Evolutionary conservation across 1,140 invertebrate species (phyloP), one percentile per base, ranked within the genome.

Genomic region (Akabosia matsudoensis): DNA sequence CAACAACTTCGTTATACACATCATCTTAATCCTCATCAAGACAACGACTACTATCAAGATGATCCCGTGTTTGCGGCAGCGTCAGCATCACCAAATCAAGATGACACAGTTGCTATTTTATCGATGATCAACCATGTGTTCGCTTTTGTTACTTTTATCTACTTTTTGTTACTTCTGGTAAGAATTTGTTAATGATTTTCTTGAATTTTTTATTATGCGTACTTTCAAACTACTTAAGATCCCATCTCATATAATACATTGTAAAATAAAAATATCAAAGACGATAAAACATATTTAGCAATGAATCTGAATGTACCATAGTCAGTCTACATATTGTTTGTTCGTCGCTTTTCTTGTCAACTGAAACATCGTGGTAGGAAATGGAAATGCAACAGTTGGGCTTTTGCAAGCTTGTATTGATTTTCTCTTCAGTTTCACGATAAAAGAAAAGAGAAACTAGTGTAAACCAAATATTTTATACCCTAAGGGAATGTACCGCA

Each of bases 61-160:
- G 37, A 45, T 10, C 37, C 37, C 18, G 37, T 45, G 18, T 7
- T 18, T 18, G 37, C 7, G 18, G 37, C 37, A 45, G 7, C 18
- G 37, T 10, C 37, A 45, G 37, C 7, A 45, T 7, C 37, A 45
- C 37, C 37, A 45, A 18, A 45, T 56, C 22, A 4, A 56, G 10
- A 4, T 30, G 61, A 67, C 2, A n/a, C 3, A 7, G 61, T 30
- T 31, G 22, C n/a, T 3, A 67, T 2, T 67, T 30, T 67, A 14
- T 31, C 7, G 10, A 67, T 67, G 61, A 67, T 67, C 61, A 67
- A 67, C 61, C 61, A 67, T 67, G 61, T 67, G 61, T 67, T 67
- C 61, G 61, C 61, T n/a, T 3, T 67, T 22, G 24, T 67, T 28
- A 67, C 61, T 28, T 67, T 67, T 30, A 67, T 67, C 28, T 67